Base-by-base conservation (phyloP, 1,140 invertebrate genomes). In the Penaeus indicus region DNA sequence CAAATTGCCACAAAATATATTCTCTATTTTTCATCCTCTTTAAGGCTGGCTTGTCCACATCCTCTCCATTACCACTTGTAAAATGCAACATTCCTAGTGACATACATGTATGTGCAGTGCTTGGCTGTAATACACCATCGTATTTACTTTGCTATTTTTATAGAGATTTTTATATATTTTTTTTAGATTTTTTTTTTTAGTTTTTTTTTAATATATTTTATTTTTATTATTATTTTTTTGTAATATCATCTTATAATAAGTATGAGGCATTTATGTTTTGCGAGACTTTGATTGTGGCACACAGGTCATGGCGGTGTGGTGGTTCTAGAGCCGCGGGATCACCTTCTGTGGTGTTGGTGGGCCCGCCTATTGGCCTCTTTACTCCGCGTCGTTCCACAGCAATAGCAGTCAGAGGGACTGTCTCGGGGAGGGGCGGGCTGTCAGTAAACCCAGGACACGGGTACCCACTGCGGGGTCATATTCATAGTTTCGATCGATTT, bases 391-490 rank as follows among this genome's bases (percentile, higher is more conserved):
- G 90, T 91, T 78, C 90, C 90, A 86, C 90, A 91, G 67, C 90
- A 91, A 82, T 91, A 89, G 84, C 90, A 91, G 75, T 91, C 90
- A 78, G 90, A 91, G 80, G 90, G 90, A 75, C 88, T 90, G 85
- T 91, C 90, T 81, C 88, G 67, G 67, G 89, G 90, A 88, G 90
- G 90, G 90, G 90, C 90, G 79, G 90, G 85, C 83, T 91, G 91
- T 98, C 96, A 98, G 95, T 98, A 98, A 92, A 98, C 96, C 97
- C 97, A 98, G 54, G 96, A 96, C 1, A 98, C 97, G 19, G 97
- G 97, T 72, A 91, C 97, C 98, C 98, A 99, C 93, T 99, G 98
- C 64, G 97, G 96, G 90, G 96, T 96, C 90, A 96, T 96, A 92
- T 97, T 96, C 80, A 99, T 96, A 83, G 96, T 95, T 90, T 98